Evolutionary conservation across 2,888 invertebrate species (phyloP), one percentile per base, ranked within the genome.

Genomic region (Tethea ocularis): DNA sequence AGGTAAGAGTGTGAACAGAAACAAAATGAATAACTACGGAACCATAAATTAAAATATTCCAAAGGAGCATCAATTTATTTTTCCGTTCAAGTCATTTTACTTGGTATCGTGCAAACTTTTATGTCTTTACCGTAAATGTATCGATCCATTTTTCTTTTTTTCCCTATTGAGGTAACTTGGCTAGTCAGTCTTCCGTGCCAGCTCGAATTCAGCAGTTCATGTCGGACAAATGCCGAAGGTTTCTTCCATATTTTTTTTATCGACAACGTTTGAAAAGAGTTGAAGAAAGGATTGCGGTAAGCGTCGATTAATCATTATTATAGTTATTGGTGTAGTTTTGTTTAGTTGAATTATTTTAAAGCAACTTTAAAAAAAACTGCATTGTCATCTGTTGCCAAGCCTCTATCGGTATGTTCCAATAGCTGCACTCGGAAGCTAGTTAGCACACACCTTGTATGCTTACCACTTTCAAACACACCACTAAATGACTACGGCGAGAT

Each of bases 101-200:
- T 72, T 77, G 74, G 77, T 80, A 69, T 76, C 85, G 84, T 80
- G 84, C 82, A 82, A 84, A 86, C 77, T 84, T 86, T 84, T 83
- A 84, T 78, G 83, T 80, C 80, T 79, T 76, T 61, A 74, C 77
- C 74, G 74, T 77, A 78, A 74, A 64, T 58, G 56, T 81, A 83
- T 83, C 74, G 83, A 82, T 80, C 80, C 75, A 75, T 86, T 80
- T 80, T 78, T 77, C 74, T 80, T 82, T 78, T 71, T 33, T 70
- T 71, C 74, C 67, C 71, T 73, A 77, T 66, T 68, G 71, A 72
- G 72, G 73, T 69, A 73, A 74, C 69, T 61, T 69, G 68, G 72
- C 71, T 68, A 76, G 75, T 66, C 80, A 85, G 84, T 86, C 69
- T 75, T 73, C 69, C 79, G 78, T 78, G 68, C 72, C 72, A 65